phyloP scores from a whole-genome alignment of 2,888 invertebrate species.

The Ectemnius lituratus region DNA sequence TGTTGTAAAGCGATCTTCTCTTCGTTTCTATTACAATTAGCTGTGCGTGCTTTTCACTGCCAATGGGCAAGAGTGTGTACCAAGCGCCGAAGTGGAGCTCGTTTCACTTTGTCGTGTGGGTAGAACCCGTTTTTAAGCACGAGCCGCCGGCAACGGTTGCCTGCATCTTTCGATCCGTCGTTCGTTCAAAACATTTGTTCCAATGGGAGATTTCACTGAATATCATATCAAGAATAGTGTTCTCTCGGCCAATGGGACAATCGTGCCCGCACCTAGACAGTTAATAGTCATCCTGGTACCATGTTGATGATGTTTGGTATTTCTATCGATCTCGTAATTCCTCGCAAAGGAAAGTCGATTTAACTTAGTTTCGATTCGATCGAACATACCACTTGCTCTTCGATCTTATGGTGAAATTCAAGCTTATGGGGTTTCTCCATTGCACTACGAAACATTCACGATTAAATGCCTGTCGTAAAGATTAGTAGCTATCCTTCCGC shows the following conservation, averaged over 20 bases:
- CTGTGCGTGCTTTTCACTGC: conserved; percentile 19
- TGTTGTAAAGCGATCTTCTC: not conserved
- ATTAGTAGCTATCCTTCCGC: not conserved
- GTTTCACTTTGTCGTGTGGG: conserved; percentile 48
- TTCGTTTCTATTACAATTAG: conserved; percentile 28
- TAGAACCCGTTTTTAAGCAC: conserved; percentile 50
- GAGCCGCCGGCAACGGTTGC: not conserved
- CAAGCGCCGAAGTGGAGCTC: conserved; percentile 10
- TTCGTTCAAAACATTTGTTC: conserved; percentile 19
- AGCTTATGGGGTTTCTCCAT: not conserved
- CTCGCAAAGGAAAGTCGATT: conserved; percentile 10
- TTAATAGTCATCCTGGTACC: not conserved
- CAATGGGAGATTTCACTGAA: conserved; percentile 47
- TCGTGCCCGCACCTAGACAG: not conserved
- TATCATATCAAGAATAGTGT: conserved; percentile 36
- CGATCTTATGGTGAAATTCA: conserved; percentile 7
- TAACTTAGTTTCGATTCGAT: not conserved
- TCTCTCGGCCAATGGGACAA: conserved; percentile 25
- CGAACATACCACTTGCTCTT: not conserved
- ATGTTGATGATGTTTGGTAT: conserved; percentile 3
- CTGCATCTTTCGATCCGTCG: no score
- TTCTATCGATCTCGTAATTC: conserved; percentile 10
- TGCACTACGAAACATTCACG: not conserved
- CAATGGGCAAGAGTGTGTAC: conserved; percentile 11
- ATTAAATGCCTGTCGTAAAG: conserved; percentile 4